Conservation (phyloP, 2,797 vertebrate species). For the Pogonophryne albipinna region DNA sequence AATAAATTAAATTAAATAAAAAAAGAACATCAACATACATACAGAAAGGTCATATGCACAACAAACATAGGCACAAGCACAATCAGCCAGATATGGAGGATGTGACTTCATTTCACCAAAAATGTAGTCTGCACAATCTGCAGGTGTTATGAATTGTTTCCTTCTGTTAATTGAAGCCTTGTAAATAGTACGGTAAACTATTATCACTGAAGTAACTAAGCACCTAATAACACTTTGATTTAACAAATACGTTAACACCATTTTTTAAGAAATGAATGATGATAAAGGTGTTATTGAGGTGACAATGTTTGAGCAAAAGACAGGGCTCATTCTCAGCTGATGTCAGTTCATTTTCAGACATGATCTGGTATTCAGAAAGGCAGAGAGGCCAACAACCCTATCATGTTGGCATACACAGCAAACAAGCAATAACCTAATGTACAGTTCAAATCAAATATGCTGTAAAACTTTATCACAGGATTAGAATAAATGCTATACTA, state of each 20-base stretch:
- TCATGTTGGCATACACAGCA: conserved; percentile 13
- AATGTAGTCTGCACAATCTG: not conserved
- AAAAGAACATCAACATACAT: too few relatives aligned
- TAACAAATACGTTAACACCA: not conserved
- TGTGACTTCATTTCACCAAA: not conserved
- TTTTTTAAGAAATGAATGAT: not conserved
- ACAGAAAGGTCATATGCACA: too few relatives aligned
- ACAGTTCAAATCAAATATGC: conserved; percentile 19
- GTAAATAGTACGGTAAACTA: not conserved
- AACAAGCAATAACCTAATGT: conserved; percentile 48
- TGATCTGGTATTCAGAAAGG: not conserved
- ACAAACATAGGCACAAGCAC: too few relatives aligned
- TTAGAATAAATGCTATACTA: conserved; percentile 18
- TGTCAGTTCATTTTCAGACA: not conserved
- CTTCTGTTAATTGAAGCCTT: not conserved
- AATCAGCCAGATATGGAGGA: too few relatives aligned
- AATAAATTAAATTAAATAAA: too few relatives aligned
- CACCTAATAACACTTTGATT: not conserved
- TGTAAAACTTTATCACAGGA: conserved; percentile 32
- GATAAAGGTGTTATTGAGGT: not conserved
- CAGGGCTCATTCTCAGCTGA: not conserved
- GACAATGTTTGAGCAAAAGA: not conserved
- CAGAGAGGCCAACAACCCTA: not conserved
- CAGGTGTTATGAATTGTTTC: not conserved
- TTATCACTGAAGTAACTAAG: not conserved